phyloP scores from a whole-genome alignment of 2,113 vertebrate genomes.

The Panthera leo region DNA sequence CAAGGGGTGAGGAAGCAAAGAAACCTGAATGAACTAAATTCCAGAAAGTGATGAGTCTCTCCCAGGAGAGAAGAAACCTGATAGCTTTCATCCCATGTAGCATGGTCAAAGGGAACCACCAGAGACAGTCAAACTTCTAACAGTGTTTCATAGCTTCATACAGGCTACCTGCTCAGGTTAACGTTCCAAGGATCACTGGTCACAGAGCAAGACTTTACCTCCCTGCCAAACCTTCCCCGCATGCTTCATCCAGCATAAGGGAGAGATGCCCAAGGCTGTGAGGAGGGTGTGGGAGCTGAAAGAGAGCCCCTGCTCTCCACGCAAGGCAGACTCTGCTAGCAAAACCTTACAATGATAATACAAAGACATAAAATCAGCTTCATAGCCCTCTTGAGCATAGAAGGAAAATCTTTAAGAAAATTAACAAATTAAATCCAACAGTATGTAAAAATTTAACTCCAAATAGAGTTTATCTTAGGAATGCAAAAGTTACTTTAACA shows the following conservation, averaged over 20 bases:
- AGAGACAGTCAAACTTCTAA: too few species aligned
- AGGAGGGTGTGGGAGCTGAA: fast-evolving
- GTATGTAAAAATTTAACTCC: not conserved
- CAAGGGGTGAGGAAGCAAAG: not conserved
- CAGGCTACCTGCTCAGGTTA: not conserved
- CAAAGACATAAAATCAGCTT: not conserved
- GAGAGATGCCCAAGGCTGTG: not conserved
- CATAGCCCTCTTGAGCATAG: not conserved
- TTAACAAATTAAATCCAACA: not conserved
- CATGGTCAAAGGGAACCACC: not conserved
- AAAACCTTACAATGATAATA: not conserved
- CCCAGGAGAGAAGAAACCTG: not conserved
- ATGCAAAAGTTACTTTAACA: not conserved
- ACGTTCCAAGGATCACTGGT: not conserved
- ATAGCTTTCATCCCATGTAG: not conserved
- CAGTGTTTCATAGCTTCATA: too few species aligned
- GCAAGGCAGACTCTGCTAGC: not conserved
- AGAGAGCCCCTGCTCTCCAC: fast-evolving
- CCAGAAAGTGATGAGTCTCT: not conserved
- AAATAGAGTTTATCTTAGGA: not conserved
- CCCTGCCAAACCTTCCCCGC: not conserved
- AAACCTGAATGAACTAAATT: not conserved
- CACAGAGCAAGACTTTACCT: not conserved
- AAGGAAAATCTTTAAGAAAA: not conserved
- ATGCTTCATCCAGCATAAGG: not conserved